A percentile compares a stretch with the other conserved stretches of the same genome.
Conservation (phyloP, 2,797 vertebrate species). For the Anolis apletophallus region DNA sequence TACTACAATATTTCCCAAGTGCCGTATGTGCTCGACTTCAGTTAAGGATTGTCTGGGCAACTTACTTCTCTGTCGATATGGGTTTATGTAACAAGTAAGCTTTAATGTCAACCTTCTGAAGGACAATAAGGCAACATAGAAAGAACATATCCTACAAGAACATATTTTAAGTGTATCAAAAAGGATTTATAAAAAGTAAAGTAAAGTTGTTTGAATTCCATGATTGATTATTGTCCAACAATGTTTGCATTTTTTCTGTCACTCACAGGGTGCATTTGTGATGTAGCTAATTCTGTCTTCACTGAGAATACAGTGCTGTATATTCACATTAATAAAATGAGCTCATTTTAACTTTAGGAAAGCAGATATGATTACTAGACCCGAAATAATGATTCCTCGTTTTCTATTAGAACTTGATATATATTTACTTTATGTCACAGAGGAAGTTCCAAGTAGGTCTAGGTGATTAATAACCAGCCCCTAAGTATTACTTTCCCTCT, state of each 20-base stretch:
- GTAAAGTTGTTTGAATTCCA: background rate
- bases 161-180: background rate
- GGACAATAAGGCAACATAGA: background rate
- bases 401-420: conserved; percentile 68
- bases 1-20: too few species aligned
- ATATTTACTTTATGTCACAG: conserved; percentile 68
- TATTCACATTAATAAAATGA: conserved; percentile 57
- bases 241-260: conserved; percentile 52
- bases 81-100: background rate
- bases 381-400: conserved; percentile 61
- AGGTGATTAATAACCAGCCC: conserved; percentile 80
- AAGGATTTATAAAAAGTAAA: conserved; percentile 9
- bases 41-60: background rate
- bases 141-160: background rate
- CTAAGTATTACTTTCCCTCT: conserved; percentile 75
- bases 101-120: background rate
- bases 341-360: conserved; percentile 55
- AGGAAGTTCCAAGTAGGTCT: conserved; percentile 74
- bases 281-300: conserved; percentile 53
- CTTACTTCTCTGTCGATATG: background rate
- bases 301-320: conserved; percentile 57
- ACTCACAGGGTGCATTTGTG: background rate
- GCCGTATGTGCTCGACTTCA: background rate
- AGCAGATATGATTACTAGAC: conserved; percentile 35
- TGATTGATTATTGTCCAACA: conserved; percentile 23